Percentiles rank a stretch among this genome's conserved stretches.
Conservation (phyloP, 2,113 vertebrate species). For the Campylorhamphus procurvoides region DNA sequence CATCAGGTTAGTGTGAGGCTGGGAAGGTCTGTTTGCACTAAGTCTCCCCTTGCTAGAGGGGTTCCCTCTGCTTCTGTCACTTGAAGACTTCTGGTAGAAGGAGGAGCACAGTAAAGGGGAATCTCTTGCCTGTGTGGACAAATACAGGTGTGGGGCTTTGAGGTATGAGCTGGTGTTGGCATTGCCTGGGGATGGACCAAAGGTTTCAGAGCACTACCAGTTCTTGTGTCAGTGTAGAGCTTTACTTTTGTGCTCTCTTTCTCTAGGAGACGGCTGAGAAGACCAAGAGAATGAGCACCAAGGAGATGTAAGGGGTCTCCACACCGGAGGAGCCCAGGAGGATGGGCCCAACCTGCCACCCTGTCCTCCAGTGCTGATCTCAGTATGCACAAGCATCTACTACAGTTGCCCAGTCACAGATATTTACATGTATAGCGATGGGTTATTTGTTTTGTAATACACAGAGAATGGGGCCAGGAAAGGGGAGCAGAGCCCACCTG, state of each 20-base stretch:
- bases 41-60: background rate
- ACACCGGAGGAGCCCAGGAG: slow-evolving; percentile 14
- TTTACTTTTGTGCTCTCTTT: slow-evolving; percentile 26
- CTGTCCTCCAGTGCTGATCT: slow-evolving; percentile 67
- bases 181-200: background rate
- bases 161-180: background rate
- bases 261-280: slow-evolving; percentile 92
- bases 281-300: slow-evolving; percentile 87
- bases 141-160: background rate
- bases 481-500: slow-evolving; percentile 53
- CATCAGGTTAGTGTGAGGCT: slow-evolving; percentile 84
- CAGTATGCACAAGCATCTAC: slow-evolving; percentile 72
- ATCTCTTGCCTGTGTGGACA: background rate
- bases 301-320: slow-evolving; percentile 85
- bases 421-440: slow-evolving; percentile 78
- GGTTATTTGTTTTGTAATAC: slow-evolving; percentile 75
- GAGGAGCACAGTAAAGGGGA: background rate
- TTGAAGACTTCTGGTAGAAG: background rate
- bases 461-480: slow-evolving; percentile 66
- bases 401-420: slow-evolving; percentile 74
- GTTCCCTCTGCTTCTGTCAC: background rate
- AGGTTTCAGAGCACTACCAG: background rate
- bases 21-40: background rate
- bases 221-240: background rate
- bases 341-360: slow-evolving; percentile 29